phyloP scores from a whole-genome alignment of 2,113 vertebrate genomes.

The Arvicanthis niloticus region DNA sequence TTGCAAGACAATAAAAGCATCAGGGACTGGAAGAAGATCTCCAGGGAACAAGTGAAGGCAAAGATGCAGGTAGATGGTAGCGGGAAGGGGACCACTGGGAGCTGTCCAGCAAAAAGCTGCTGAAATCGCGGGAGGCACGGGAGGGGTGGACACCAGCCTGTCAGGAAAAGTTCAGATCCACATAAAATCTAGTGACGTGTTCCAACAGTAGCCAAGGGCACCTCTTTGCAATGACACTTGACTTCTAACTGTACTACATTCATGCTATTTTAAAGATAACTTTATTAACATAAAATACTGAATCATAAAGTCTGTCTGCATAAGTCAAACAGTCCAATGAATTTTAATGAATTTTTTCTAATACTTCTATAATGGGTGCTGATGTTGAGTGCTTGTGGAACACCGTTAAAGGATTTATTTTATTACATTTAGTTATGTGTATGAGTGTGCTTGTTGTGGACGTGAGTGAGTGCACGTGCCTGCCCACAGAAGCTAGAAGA shows the following conservation, averaged over 20 bases:
- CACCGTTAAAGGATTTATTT: not conserved
- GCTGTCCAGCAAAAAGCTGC: not conserved
- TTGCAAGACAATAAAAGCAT: not conserved
- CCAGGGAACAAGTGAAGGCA: too few relatives aligned
- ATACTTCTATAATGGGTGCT: not conserved
- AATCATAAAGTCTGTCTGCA: not conserved
- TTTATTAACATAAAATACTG: not conserved
- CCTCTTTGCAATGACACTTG: too few relatives aligned
- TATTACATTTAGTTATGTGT: not conserved
- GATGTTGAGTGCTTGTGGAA: not conserved
- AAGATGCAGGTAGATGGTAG: not conserved
- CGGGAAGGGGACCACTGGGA: fast-evolving
- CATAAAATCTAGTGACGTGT: not conserved
- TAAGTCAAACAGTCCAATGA: not conserved
- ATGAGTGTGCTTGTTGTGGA: not conserved
- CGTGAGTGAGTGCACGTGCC: not conserved
- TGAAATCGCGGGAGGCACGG: not conserved
- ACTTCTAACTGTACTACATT: not conserved
- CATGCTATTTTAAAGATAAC: not conserved
- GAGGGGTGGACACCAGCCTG: not conserved
- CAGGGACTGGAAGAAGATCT: too few relatives aligned
- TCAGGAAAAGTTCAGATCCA: not conserved
- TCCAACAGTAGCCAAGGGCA: not conserved
- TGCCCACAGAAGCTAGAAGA: not conserved
- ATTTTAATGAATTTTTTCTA: not conserved